Evolutionary conservation across 1,140 invertebrate species (phyloP).

Genomic region (Sinella curviseta): DNA sequence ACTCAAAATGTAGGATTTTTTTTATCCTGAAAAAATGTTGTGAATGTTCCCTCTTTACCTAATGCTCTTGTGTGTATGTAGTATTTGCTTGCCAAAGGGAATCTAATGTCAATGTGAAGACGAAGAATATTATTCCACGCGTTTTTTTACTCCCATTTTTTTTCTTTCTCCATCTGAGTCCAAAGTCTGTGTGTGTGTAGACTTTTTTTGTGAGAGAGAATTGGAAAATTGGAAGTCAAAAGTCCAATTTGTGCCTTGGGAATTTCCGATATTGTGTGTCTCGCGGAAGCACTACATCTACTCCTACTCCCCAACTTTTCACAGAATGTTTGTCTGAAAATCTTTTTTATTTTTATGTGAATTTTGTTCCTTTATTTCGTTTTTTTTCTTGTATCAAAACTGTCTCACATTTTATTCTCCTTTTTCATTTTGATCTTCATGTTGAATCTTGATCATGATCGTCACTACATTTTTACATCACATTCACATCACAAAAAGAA

Average conservation of each 20-base stretch:
- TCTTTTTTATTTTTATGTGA: too few species aligned
- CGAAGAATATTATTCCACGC: background rate
- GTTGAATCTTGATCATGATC: background rate
- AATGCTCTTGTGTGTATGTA: too few species aligned
- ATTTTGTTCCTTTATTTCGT: too few species aligned
- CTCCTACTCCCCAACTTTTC: too few species aligned
- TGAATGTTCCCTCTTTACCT: background rate
- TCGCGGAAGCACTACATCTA: too few species aligned
- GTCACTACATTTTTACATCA: background rate
- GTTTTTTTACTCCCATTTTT: background rate
- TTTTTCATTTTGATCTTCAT: background rate
- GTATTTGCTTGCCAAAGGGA: too few species aligned
- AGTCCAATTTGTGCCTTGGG: conserved; percentile 25
- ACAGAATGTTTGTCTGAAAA: too few species aligned
- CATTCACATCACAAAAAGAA: background rate
- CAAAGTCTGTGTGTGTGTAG: too few species aligned
- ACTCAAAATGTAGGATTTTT: background rate
- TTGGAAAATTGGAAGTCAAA: conserved; percentile 24
- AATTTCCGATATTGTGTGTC: background rate
- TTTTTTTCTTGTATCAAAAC: background rate
- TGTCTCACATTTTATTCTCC: background rate
- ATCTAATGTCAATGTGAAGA: too few species aligned
- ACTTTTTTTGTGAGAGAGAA: too few species aligned
- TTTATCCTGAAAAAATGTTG: background rate
- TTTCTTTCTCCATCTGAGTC: background rate